phyloP scores from a whole-genome alignment of 2,113 vertebrate genomes.

The Chaetorhynchus papuensis region DNA sequence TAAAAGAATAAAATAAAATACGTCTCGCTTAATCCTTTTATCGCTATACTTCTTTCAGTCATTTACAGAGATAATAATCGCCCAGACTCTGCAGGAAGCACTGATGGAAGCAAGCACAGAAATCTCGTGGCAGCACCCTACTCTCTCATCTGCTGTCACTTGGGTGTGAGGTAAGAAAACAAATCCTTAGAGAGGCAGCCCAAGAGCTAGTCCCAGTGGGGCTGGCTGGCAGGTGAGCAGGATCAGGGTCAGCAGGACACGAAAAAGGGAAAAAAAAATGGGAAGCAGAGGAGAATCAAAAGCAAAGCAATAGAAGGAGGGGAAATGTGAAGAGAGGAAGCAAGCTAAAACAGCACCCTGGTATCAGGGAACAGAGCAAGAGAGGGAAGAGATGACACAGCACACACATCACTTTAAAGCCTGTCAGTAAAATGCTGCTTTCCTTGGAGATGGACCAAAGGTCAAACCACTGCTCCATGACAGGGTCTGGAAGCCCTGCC shows the following conservation, averaged over 20 bases:
- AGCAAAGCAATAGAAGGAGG: background rate
- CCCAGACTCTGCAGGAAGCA: background rate
- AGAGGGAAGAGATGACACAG: accelerated
- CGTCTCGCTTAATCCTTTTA: constrained; percentile 55
- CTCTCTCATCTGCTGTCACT: background rate
- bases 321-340: background rate
- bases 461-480: background rate
- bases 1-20: constrained; percentile 48
- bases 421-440: background rate
- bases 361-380: background rate
- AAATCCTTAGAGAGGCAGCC: background rate
- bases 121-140: background rate
- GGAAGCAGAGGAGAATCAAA: background rate
- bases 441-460: background rate
- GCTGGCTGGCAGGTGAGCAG: background rate
- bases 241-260: accelerated
- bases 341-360: background rate
- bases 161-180: background rate
- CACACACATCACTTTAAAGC: background rate
- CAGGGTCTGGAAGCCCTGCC: background rate
- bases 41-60: constrained; percentile 43
- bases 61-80: constrained; percentile 39
- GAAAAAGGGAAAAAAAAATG: background rate
- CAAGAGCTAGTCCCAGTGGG: background rate
- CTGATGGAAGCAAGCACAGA: background rate